Percentiles rank a stretch among this genome's conserved stretches.
Conservation (phyloP, 2,797 vertebrate genomes). For the Xyrichtys novacula region DNA sequence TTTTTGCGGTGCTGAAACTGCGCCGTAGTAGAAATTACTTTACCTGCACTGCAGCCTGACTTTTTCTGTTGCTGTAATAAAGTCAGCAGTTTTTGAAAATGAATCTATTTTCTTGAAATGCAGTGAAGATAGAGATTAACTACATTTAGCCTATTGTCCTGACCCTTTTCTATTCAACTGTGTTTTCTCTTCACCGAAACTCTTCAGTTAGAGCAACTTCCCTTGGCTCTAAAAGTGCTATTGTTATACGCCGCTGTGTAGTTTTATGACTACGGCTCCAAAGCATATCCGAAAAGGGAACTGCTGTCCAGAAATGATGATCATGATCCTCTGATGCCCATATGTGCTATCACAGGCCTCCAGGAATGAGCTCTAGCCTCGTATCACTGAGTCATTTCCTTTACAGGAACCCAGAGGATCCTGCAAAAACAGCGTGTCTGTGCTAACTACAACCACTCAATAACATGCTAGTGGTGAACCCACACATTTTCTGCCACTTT, state of each 20-base stretch:
- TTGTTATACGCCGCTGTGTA: conserved; percentile 30
- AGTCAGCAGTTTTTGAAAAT: conserved; percentile 16
- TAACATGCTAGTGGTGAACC: conserved; percentile 57
- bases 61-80: conserved; percentile 40
- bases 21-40: conserved; percentile 51
- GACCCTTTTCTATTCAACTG: conserved; percentile 1
- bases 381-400: conserved; percentile 85
- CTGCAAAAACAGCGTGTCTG: conserved; percentile 76
- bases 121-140: background rate
- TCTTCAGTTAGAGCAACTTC: conserved; percentile 23
- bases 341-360: conserved; percentile 68
- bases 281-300: conserved; percentile 47
- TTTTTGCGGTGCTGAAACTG: conserved; percentile 44
- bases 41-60: conserved; percentile 35
- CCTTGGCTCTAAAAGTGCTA: conserved; percentile 22
- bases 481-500: conserved; percentile 56
- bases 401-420: conserved; percentile 80
- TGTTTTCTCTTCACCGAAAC: conserved; percentile 12
- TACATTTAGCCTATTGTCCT: background rate
- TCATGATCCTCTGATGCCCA: conserved; percentile 54
- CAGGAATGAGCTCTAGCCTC: conserved; percentile 70
- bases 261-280: conserved; percentile 36
- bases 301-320: conserved; percentile 66
- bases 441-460: conserved; percentile 64
- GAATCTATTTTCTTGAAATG: background rate